Evolutionary conservation across 2,113 vertebrate species (phyloP), one percentile per base, ranked within the genome.

Genomic region (Ardeotis arabs): DNA sequence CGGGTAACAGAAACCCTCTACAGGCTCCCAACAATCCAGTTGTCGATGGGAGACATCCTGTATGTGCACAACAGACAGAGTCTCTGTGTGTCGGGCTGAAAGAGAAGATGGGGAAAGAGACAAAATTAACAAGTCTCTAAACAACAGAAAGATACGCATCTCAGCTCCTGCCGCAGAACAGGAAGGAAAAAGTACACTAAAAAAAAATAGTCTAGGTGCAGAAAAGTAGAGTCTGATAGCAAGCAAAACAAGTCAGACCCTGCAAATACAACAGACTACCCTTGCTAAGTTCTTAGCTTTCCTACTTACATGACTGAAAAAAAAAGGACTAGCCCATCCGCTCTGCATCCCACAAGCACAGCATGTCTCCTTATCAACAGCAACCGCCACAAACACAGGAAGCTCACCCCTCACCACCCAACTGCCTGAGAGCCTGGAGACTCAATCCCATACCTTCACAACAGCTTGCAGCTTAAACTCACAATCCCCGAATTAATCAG

Each of bases 341-440:
- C 27, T 29, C 44, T 24, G 14, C 68, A 62, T 19, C 37, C 80
- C 59, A n/a, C 19, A 29, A 23, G n/a, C 27, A 33, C 10, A 10
- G 45, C 13, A 6, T 6, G 2, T 5, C 37, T 55, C 45, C 45
- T n/a, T 17, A 44, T 25, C 12, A 50, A 62, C 29, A 55, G 27
- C 23, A 55, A 28, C 20, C 11, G 6, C 49, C 49, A 47, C 0
- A 28, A 63, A 72, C 44, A 28, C 56, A 31, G 0, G 4, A 50
- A 89, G 52, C 75, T 55, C 90, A 72, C 8, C 25, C 41, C 64
- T 81, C 49, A 84, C 35, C 37, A 84, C 14, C 33, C 69, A 67
- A 45, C 19, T 0, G 0, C 64, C 53, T 9, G 4, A 72, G n/a
- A 82, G 19, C 17, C 2, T 62, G 49, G 49, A 63, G 25, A 50